Base-by-base conservation (phyloP, 2,888 invertebrate genomes). In the Camptogramma bilineatum region DNA sequence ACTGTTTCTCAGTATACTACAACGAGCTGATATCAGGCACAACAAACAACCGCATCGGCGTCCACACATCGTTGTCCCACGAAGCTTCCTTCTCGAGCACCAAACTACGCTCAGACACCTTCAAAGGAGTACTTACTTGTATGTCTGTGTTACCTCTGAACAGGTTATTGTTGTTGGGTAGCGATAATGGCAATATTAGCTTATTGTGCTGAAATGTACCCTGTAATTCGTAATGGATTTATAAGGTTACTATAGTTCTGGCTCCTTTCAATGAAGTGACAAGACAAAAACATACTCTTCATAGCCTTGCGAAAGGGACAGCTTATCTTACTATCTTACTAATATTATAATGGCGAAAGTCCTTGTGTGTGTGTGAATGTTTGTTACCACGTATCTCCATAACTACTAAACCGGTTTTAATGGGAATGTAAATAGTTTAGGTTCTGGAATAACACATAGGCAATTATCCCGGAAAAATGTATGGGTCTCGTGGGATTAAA, bases 91-190 rank as follows among this genome's bases (percentile, higher is more conserved):
- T 97, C 87, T 96, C 96, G 0, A 96, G 97, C 69, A 97, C 97
- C 9, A 97, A 97, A 83, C 93, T 99, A 13, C 94, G 97, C 34
- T 96, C 97, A 0, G 99, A 99, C 82, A 96, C 97, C 2, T 97
- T 99, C 84, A 97, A 96, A 79, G 99, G 99, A 5, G 96, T 98
- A 8, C 94, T 99, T 13, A 98, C 99, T 9, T 96, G 97, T 50
- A 96, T 99, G 95, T 95, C 97, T 0, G 95, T 98, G 47, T 89
- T 99, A 73, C 98, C 99, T 2, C 91, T 98, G 4, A 99, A 99
- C 87, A 95, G 98, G 78, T 94, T 98, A 62, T 93, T 99, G 60
- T 91, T 99, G 19, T 92, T 99, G 21, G 99, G 99, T 10, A 97
- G 98, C 47, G 99, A 99, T 82, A 97, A 97, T 77, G 99, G 99